phyloP scores from a whole-genome alignment of 2,888 invertebrate genomes.

The Melanostoma scalare region DNA sequence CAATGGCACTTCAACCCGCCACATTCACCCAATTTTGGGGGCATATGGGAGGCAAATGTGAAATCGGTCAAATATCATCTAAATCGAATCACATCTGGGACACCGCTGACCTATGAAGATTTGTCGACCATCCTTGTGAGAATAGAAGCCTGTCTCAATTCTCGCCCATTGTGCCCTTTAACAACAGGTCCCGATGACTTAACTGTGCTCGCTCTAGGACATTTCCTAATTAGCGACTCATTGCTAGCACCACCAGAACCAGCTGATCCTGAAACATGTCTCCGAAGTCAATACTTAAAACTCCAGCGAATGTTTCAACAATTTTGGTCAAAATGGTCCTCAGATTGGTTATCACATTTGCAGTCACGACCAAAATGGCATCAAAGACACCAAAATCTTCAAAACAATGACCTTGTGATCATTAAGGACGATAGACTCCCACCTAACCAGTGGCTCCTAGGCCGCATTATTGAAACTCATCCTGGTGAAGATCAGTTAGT shows the following conservation, averaged over 20 bases:
- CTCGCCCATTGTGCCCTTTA: conserved; percentile 29
- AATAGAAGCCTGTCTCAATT: conserved; percentile 34
- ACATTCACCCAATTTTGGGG: conserved; percentile 34
- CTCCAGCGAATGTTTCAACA: conserved; percentile 39
- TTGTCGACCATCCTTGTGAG: conserved; percentile 36
- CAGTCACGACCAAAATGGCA: conserved; percentile 66
- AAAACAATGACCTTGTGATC: conserved; percentile 51
- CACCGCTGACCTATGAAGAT: conserved; percentile 25
- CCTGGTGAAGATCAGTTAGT: conserved; percentile 59
- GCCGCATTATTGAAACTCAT: conserved; percentile 53
- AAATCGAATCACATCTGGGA: conserved; percentile 10
- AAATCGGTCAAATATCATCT: conserved; percentile 39
- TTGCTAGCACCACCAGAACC: conserved; percentile 25
- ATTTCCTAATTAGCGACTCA: conserved; percentile 30
- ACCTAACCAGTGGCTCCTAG: conserved; percentile 55
- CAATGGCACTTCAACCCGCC: conserved; percentile 54
- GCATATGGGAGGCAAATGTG: conserved; percentile 50
- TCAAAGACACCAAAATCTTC: conserved; percentile 32
- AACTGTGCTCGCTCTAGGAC: conserved; percentile 19
- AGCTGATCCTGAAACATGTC: not conserved
- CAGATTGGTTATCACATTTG: conserved; percentile 65
- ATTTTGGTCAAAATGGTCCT: conserved; percentile 60
- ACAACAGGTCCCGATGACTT: conserved; percentile 13
- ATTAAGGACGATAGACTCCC: conserved; percentile 55
- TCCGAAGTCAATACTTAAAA: conserved; percentile 32